phyloP scores from a whole-genome alignment of 2,888 invertebrate species.

The Xiphydria camelus region DNA sequence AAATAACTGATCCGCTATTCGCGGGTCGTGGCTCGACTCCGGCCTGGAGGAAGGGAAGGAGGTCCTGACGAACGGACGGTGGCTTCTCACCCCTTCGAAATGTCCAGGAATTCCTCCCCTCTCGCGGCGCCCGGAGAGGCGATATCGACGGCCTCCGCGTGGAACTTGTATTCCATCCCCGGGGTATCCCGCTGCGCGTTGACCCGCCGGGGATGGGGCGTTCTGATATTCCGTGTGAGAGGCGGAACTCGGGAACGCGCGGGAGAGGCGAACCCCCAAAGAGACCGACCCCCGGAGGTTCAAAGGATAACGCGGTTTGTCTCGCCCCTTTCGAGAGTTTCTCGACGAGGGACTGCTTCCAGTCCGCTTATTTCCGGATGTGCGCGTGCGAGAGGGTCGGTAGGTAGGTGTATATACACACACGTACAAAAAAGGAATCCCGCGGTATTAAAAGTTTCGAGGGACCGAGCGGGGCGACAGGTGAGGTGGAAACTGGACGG shows the following conservation, averaged over 20 bases:
- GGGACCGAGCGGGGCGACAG: too few relatives aligned
- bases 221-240: conserved; percentile 2
- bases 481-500: too few relatives aligned
- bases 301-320: conserved; percentile 3
- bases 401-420: too few relatives aligned
- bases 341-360: too few relatives aligned
- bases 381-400: too few relatives aligned
- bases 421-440: too few relatives aligned
- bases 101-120: conserved; percentile 29
- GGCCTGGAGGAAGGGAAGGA: conserved; percentile 24
- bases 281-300: neutral
- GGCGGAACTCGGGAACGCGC: neutral
- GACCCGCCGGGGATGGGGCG: neutral
- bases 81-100: too few relatives aligned
- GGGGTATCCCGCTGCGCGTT: too few relatives aligned
- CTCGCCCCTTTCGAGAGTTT: neutral
- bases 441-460: too few relatives aligned
- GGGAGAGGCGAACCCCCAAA: neutral
- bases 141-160: neutral
- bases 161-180: conserved; percentile 2
- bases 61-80: conserved; percentile 31
- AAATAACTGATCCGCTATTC: conserved; percentile 48
- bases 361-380: too few relatives aligned
- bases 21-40: conserved; percentile 42
- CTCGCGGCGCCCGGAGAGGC: conserved; percentile 12